Evolutionary conservation across 2,797 vertebrate species (phyloP), one percentile per base, ranked within the genome.

Genomic region (Vultur gryphus): DNA sequence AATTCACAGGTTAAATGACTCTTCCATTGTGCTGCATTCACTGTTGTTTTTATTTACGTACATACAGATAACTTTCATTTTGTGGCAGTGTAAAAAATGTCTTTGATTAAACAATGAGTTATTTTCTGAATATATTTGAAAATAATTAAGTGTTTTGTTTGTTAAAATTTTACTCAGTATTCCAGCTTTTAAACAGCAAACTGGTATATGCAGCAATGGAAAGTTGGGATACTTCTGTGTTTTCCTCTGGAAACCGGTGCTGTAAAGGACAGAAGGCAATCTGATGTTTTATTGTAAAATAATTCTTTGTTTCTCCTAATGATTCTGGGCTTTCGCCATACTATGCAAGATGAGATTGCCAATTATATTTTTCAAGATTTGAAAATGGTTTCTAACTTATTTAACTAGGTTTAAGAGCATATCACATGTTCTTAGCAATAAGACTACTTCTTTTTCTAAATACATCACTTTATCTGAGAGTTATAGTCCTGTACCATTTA

Each of bases 1-100:
- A 97, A 98, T 98, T 98, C 98, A 97, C 98, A 98, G 99, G 99
- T 99, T 99, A 99, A 99, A 98, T 96, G 98, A 97, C 97, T 96
- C 84, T 98, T 98, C 97, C 97, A 87, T 58, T 83, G 97, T 15
- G 95, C 96, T 97, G 96, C 96, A 80, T 96, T 97, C 93, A 84
- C 97, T 95, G 95, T 98, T 98, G 97, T 98, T 98, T 98, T 98
- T 98, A 98, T 97, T 98, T 97, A 96, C 87, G 85, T 96, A 81
- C 21, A 16, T 49, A 46, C 11, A 59, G 33, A 44, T 95, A 96
- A 48, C 57, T 96, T 97, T 92, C 75, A 90, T 96, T 95, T 97
- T 97, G 93, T 97, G 95, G 79, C 87, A 90, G 85, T 89, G 80
- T 95, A 94, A 80, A 61, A 84, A 83, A 75, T 65, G 11, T 28